Conservation (phyloP, 2,797 vertebrate genomes). For the Sternarchorhynchus goeldii region DNA sequence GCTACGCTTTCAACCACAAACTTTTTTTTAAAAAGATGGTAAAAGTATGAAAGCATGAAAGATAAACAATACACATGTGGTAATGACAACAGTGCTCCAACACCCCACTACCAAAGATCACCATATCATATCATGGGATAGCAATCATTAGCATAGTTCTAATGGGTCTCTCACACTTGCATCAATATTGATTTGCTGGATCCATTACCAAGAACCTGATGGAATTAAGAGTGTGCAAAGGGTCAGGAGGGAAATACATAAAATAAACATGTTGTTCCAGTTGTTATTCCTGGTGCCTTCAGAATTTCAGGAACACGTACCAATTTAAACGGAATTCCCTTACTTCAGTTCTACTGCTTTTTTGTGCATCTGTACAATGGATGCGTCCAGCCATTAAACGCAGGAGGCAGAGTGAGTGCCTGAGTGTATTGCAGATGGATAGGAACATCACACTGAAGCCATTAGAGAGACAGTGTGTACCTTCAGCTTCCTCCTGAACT, state of each 20-base stretch:
- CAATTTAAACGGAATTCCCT: not conserved
- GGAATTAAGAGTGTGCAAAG: not conserved
- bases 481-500: not conserved
- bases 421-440: constrained; percentile 3
- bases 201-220: constrained; percentile 2
- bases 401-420: not conserved
- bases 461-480: constrained; percentile 15
- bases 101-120: not conserved
- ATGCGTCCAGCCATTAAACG: not conserved
- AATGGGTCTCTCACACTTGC: constrained; percentile 1
- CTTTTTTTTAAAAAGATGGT: not conserved
- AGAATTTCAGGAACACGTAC: not conserved
- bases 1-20: too few relatives aligned
- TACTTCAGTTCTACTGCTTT: not conserved
- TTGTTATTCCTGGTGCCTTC: not conserved
- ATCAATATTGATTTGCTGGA: constrained; percentile 15
- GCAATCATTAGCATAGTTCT: not conserved
- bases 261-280: not conserved
- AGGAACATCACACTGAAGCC: constrained; percentile 14
- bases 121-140: not conserved
- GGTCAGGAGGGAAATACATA: constrained; percentile 4
- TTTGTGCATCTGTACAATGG: constrained; percentile 25
- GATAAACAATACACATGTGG: not conserved
- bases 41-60: not conserved
- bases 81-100: not conserved